A percentile compares a stretch with the other conserved stretches of the same genome.
Conservation (phyloP, 2,113 vertebrate genomes). For the Choloepus hoffmanni region DNA sequence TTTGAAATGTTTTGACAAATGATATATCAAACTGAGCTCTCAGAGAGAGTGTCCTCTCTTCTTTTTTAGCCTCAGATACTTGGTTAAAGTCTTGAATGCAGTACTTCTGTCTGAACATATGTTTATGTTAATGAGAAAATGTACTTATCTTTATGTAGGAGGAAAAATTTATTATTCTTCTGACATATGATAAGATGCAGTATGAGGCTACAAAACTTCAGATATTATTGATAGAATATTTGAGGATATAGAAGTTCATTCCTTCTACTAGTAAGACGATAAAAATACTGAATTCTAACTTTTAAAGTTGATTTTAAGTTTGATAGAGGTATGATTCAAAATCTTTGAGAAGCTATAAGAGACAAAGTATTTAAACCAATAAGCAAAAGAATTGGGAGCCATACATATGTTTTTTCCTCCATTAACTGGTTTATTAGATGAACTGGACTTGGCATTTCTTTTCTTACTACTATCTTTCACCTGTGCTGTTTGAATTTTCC, state of each 20-base stretch:
- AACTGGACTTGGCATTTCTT: background rate
- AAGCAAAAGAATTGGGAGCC: background rate
- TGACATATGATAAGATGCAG: background rate
- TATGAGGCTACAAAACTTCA: background rate
- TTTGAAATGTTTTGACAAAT: constrained; percentile 31
- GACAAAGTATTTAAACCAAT: background rate
- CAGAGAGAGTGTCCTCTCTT: background rate
- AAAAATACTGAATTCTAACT: background rate
- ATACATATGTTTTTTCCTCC: background rate
- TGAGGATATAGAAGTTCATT: background rate
- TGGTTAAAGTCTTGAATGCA: background rate
- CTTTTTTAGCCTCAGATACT: background rate
- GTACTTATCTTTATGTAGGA: background rate
- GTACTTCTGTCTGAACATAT: background rate
- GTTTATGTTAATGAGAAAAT: constrained; percentile 40
- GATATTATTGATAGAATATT: background rate
- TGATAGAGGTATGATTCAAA: background rate
- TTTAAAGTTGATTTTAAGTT: constrained; percentile 31
- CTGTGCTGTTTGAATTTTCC: background rate
- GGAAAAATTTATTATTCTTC: constrained; percentile 19
- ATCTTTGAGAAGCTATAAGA: background rate
- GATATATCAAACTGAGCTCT: background rate
- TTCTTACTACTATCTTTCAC: background rate
- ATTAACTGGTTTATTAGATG: background rate
- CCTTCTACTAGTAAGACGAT: background rate